phyloP scores from a whole-genome alignment of 2,888 invertebrate genomes.

The Drosophila aldrichi region DNA sequence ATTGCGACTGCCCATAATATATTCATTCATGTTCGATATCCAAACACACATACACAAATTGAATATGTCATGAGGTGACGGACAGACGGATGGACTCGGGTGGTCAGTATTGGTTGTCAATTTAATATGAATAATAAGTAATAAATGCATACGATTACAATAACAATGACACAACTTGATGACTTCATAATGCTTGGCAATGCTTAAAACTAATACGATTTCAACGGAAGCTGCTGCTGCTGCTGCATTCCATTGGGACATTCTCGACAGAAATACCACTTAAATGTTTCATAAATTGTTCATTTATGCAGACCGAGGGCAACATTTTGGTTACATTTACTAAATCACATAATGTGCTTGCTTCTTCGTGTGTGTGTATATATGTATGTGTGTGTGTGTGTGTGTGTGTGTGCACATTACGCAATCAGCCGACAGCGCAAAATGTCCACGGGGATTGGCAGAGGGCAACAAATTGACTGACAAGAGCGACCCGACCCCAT shows the following conservation, averaged over 20 bases:
- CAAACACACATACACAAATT: conserved; percentile 34
- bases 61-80: conserved; percentile 18
- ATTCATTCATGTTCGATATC: conserved; percentile 55
- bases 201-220: conserved; percentile 44
- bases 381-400: conserved; percentile 6
- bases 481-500: conserved; percentile 24
- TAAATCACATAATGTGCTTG: conserved; percentile 14
- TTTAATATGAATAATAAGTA: conserved; percentile 49
- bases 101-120: conserved; percentile 11
- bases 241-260: conserved; percentile 21
- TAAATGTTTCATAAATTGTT: conserved; percentile 66
- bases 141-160: conserved; percentile 39
- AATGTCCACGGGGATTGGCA: conserved; percentile 58
- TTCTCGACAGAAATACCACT: conserved; percentile 9
- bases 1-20: conserved; percentile 37
- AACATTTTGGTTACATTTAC: conserved; percentile 29
- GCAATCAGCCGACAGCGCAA: conserved; percentile 57
- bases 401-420: conserved; percentile 52
- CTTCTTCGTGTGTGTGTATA: not conserved
- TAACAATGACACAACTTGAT: conserved; percentile 41
- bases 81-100: too few relatives aligned
- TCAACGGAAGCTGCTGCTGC: conserved; percentile 12
- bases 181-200: conserved; percentile 39
- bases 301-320: conserved; percentile 44
- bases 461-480: conserved; percentile 60